Conservation (phyloP, 1,140 invertebrate species). For the Hycleus cichorii region DNA sequence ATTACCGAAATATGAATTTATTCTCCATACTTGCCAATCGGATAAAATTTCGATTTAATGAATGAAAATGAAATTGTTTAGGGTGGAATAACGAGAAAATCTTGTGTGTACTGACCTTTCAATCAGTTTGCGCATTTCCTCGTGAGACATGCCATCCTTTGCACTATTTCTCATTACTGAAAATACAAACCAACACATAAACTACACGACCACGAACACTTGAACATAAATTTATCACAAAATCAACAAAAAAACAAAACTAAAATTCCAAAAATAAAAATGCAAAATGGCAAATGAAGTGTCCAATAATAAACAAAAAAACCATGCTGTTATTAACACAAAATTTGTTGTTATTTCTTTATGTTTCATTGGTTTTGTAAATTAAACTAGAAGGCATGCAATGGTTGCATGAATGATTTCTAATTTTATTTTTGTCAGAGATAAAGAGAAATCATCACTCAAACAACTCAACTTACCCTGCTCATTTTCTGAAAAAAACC, state of each 20-base stretch:
- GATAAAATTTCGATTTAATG: no score
- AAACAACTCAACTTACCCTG: constrained; percentile 39
- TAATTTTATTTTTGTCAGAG: not conserved
- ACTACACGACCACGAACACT: constrained; percentile 41
- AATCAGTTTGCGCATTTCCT: constrained; percentile 92
- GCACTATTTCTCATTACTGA: constrained; percentile 62
- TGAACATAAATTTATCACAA: constrained; percentile 30
- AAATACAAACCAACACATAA: constrained; percentile 52
- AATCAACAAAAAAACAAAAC: constrained; percentile 28
- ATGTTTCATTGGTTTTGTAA: not conserved
- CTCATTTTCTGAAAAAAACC: constrained; percentile 39
- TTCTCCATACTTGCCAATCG: no score
- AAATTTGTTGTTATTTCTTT: not conserved
- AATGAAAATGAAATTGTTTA: no score
- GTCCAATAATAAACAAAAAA: not conserved
- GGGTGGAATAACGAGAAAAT: not conserved
- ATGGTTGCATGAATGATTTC: not conserved
- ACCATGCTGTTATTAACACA: not conserved
- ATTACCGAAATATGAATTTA: no score
- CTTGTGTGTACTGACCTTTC: constrained; percentile 70
- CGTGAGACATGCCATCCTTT: constrained; percentile 86
- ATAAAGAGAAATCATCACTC: constrained; percentile 24
- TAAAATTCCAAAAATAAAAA: constrained; percentile 15
- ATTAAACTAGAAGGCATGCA: not conserved
- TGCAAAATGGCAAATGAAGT: constrained; percentile 6